Base-by-base conservation (phyloP, 2,113 vertebrate species). In the Prunella fulvescens region DNA sequence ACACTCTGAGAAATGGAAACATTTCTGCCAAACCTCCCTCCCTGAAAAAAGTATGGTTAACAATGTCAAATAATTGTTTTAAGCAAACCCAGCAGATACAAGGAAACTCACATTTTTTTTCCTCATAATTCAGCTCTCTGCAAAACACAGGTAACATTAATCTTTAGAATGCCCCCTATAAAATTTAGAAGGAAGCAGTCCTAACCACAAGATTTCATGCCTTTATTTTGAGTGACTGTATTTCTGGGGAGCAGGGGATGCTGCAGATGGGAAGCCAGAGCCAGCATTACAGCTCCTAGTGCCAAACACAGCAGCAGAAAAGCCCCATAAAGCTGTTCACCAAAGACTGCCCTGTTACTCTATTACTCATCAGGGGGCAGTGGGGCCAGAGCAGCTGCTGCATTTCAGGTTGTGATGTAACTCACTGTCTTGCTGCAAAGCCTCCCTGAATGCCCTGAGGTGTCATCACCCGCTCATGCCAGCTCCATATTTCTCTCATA, bases 301-400 rank as follows among this genome's bases (percentile, higher is more conserved):
- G 62, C 25, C 74, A 86, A 84, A 70, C 54, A 39, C 14, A 3
- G 33, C 83, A 80, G 81, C 77, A 93, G 81, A 57, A 89, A 79
- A 81, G 70, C 51, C 53, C 65, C 45, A 60, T 66, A 48, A 95
- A 95, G 80, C 66, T 95, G 85, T 87, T 96, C 92, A 92, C 66
- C 86, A 57, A 81, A 78, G 88, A 48, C 23, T 85, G 70, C 50
- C 83, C 71, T 69, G 80, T 51, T 58, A 54, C 12, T 44, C 51
- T n/a, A 33, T 67, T 70, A 53, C 64, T 83, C 90, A 88, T 48
- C 66, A 81, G 74, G 72, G 86, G 47, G 88, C 3, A 3, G 85
- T 2, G 40, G 92, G 90, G 57, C 65, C 83, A 82, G 37, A 71
- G 91, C 88, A 95, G 95, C 90, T 86, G 95, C 85, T 88, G 80